Conservation (phyloP, 2,888 invertebrate genomes). For the Hydrotaea cyrtoneurina region DNA sequence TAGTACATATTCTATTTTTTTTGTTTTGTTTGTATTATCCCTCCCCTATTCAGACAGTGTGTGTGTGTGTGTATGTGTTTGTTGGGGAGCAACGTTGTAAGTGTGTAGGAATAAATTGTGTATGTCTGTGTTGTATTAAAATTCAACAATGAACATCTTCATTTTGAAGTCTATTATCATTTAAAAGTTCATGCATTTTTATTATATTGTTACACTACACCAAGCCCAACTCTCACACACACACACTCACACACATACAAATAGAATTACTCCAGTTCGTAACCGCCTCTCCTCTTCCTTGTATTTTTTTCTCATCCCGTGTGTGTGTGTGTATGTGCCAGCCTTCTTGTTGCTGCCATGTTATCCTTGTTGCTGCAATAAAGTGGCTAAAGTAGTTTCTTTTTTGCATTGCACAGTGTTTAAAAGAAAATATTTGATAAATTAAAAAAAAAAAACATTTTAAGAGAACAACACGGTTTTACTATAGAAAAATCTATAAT, state of each 20-base stretch:
- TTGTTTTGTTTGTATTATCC: neutral
- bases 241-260: neutral
- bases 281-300: neutral
- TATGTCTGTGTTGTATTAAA: constrained; percentile 47
- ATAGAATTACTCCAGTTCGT: neutral
- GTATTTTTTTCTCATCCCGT: neutral
- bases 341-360: constrained; percentile 16
- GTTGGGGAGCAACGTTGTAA: neutral
- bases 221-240: neutral
- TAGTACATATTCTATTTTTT: too few relatives aligned
- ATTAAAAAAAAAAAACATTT: too few relatives aligned
- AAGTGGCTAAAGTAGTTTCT: constrained; percentile 39
- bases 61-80: neutral
- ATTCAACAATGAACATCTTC: constrained; percentile 46
- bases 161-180: constrained; percentile 48
- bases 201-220: constrained; percentile 39
- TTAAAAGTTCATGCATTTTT: constrained; percentile 45
- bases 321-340: neutral
- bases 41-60: neutral
- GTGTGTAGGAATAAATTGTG: constrained; percentile 22
- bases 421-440: neutral
- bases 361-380: constrained; percentile 45
- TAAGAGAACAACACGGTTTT: too few relatives aligned
- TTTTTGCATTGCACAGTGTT: neutral
- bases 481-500: too few relatives aligned